Evolutionary conservation across 2,888 invertebrate genomes (phyloP).

Genomic region (Phyllotreta cruciferae): DNA sequence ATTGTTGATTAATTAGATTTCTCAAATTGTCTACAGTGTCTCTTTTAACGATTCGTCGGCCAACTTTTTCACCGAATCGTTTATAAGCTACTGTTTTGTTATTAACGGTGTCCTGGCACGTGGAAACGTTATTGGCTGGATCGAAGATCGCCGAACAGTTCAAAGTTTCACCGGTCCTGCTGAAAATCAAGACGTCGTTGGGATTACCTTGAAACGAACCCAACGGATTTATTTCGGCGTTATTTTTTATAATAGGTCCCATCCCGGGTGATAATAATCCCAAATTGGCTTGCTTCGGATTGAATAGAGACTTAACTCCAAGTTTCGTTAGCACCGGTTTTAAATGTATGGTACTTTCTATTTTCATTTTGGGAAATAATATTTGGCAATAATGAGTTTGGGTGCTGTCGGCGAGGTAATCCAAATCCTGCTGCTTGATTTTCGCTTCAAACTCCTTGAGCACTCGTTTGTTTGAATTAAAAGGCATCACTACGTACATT

Average conservation of each 20-base stretch:
- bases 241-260: conserved; percentile 15
- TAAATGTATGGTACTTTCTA: conserved; percentile 67
- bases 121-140: conserved; percentile 45
- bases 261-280: conserved; percentile 67
- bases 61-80: conserved; percentile 53
- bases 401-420: conserved; percentile 62
- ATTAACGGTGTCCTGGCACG: conserved; percentile 43
- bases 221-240: conserved; percentile 26
- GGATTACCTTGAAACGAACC: conserved; percentile 12
- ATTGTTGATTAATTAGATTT: conserved; percentile 50
- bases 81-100: conserved; percentile 49
- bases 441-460: conserved; percentile 62
- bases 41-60: conserved; percentile 49
- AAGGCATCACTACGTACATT: conserved; percentile 74
- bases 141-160: conserved; percentile 52
- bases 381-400: conserved; percentile 63
- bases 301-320: conserved; percentile 71
- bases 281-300: conserved; percentile 68
- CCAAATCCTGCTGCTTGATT: conserved; percentile 62
- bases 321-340: conserved; percentile 64
- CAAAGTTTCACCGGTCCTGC: conserved; percentile 39
- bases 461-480: conserved; percentile 59
- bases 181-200: conserved; percentile 46
- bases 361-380: conserved; percentile 75
- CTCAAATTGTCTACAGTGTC: conserved; percentile 52